Evolutionary conservation across 2,797 vertebrate genomes (phyloP), one percentile per base, ranked within the genome.

Genomic region (Falco berigora): DNA sequence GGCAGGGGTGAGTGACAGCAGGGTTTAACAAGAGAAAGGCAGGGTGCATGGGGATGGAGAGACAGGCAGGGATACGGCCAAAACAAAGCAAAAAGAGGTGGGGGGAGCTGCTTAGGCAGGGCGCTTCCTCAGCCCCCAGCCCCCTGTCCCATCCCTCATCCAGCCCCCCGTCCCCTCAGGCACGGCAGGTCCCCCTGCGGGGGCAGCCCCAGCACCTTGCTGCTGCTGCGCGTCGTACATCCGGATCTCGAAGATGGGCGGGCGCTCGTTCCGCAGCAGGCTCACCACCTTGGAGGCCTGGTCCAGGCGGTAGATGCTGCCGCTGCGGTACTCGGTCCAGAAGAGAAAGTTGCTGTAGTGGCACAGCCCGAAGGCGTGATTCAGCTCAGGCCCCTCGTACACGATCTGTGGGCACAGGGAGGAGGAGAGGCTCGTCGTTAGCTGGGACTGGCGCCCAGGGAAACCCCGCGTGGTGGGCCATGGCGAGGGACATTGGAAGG

Each of bases 191-290:
- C 28, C 74, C 74, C 40, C 40, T 40, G 40, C 6, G 40, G 40
- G 49, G 49, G 68, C 9, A 47, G 49, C 16, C 62, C 59, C n/a
- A 52, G 42, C 36, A 99, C 99, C 99, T 98, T 99, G 99, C 96
- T 99, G 99, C 97, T 99, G 99, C 95, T 99, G 98, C 3, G 99
- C 99, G 4, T 99, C 99, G 13, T 99, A 99, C 97, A 99, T 99
- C 93, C 99, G 98, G 95, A 99, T 99, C 98, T 99, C 99, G 86
- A 99, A 99, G 97, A 99, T 99, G 49, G 99, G 99, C 0, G 99
- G 99, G 62, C 99, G 98, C 96, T 99, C 99, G 3, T 98, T 99
- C 52, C 99, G 99, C 38, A 99, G 98, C 32, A 99, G 98, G 8
- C 98, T 99, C 85, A 99, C 99, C 0, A 97, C 98, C 96, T 98